Evolutionary conservation across 1,140 invertebrate genomes (phyloP), one percentile per base, ranked within the genome.

Genomic region (Drosophila melanica): DNA sequence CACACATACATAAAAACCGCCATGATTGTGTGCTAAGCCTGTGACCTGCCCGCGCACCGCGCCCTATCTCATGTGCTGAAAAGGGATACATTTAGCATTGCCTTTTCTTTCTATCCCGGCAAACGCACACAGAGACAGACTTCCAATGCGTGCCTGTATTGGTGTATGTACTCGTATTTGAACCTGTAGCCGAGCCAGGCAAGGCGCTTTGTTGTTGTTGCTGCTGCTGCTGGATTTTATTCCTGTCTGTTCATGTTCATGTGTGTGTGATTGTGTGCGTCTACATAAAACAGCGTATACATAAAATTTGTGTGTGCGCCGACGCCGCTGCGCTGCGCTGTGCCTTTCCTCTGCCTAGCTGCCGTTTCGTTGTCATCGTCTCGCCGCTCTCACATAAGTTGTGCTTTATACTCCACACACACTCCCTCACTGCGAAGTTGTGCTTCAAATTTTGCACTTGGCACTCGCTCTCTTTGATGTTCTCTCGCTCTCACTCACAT

Each of bases 281-380:
- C 66, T 75, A 72, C 76, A 71, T 80, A 76, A 84, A 84, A 81
- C 63, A 87, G 84, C 79, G 82, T 87, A 87, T 87, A 87, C 82
- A 87, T 87, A 87, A 89, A 87, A 87, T 87, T 87, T 87, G 84
- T 89, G 85, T 89, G 80, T 89, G 84, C 85, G 85, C 85, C 84
- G 85, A 82, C 84, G 79, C 82, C 74, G 68, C 69, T 73, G 63
- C 53, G 39, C 50, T 47, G 65, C 74, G 63, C 65, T 63, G 68
- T 67, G 67, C 57, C 65, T 68, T 42, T 53, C 42, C 64, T 66
- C 71, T 74, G 65, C 66, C 71, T 74, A 67, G 64, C 66, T 70
- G 65, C 65, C 51, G 70, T 69, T 66, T 71, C 53, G 60, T 70
- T 41, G 69, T 72, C 63, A 42, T 27, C 60, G 63, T 73, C 18